A percentile compares a stretch with the other conserved stretches of the same genome.
Conservation (phyloP, 2,797 vertebrate species). For the Anas georgica region DNA sequence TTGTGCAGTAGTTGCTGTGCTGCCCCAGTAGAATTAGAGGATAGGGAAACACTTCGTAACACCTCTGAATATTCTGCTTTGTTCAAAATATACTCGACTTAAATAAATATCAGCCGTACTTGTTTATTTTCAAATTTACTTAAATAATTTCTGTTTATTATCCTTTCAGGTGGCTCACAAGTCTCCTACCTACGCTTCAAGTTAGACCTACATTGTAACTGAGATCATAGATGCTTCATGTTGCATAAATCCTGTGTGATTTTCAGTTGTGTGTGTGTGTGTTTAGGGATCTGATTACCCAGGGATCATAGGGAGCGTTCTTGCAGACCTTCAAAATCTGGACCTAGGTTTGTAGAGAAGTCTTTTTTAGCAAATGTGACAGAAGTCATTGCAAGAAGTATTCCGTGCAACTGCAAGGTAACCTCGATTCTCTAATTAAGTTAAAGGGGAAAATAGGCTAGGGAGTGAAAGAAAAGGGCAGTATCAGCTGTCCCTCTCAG, state of each 20-base stretch:
- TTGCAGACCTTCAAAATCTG: not conserved
- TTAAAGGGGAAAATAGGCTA: not conserved
- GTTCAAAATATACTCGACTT: not conserved
- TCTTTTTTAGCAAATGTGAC: not conserved
- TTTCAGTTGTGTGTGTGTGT: not conserved
- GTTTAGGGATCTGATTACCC: not conserved
- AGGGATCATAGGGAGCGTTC: not conserved
- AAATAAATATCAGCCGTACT: not conserved
- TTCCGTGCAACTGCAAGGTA: not conserved
- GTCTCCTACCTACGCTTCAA: not conserved
- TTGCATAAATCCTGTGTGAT: not conserved
- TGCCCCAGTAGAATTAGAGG: not conserved
- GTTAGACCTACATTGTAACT: not conserved
- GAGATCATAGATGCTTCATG: not conserved
- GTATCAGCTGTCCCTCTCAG: not conserved
- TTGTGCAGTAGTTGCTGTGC: not conserved
- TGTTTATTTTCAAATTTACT: not conserved
- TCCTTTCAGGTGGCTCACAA: not conserved
- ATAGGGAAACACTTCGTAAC: not conserved
- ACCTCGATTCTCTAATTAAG: not conserved
- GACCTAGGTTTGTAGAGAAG: not conserved
- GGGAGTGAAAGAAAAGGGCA: not conserved
- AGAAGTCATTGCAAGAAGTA: not conserved
- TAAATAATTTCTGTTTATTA: not conserved
- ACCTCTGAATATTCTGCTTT: not conserved